A percentile compares a stretch with the other conserved stretches of the same genome.
These are phyloP conservation scores for Agelas oroides DNA, from an alignment of 37 sponge, comb jelly and placozoan genomes.

Conservation along the genomic window DNA sequence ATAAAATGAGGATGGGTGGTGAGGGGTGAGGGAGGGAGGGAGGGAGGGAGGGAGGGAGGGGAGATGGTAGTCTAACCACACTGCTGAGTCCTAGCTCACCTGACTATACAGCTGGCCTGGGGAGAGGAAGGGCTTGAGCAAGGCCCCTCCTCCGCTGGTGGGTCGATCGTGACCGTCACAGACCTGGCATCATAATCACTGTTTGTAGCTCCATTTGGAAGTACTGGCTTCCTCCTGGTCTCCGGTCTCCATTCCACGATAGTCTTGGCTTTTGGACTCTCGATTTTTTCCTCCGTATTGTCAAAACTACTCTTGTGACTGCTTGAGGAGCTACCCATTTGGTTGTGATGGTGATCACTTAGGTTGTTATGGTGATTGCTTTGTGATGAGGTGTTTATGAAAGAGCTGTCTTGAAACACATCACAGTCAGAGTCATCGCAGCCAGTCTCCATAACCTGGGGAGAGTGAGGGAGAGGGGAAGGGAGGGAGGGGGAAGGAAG, in stretches of 20 bases:
- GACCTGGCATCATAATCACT: neutral
- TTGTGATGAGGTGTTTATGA: neutral
- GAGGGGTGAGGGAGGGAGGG: too few relatives aligned
- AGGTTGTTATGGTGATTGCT: neutral
- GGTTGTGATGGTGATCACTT: neutral
- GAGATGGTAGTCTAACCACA: too few relatives aligned
- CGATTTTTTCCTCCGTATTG: too few relatives aligned
- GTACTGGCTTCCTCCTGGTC: too few relatives aligned
- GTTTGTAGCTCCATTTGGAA: too few relatives aligned
- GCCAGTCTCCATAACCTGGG: constrained; percentile 8
- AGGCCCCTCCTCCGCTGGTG: neutral
- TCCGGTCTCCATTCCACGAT: too few relatives aligned
- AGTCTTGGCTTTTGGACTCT: too few relatives aligned
- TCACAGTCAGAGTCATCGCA: constrained; percentile 23
- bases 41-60: too few relatives aligned
- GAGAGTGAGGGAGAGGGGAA: neutral
- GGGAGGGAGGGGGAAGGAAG: neutral
- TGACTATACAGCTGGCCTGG: neutral
- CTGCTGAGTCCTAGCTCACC: neutral
- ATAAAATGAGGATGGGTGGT: too few relatives aligned
- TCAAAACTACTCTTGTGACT: constrained; percentile 18
- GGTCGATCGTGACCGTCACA: constrained; percentile 40
- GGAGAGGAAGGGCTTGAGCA: too few relatives aligned
- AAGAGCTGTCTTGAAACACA: constrained; percentile 10
- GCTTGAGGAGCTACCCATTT: constrained; percentile 19